phyloP scores from a whole-genome alignment of 2,888 invertebrate genomes.

The Pterostichus madidus region DNA sequence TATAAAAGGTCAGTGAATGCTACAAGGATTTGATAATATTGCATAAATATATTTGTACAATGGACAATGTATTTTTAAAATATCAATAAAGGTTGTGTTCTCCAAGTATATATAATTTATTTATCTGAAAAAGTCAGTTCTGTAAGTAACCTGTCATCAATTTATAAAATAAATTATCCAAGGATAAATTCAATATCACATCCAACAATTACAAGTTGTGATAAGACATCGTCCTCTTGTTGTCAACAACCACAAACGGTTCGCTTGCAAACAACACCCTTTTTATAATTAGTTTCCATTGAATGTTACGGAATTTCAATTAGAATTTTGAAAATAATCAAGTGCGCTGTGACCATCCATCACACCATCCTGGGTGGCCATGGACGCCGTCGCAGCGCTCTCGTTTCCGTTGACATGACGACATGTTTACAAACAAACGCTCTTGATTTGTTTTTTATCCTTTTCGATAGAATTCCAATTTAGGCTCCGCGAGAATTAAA shows the following conservation, averaged over 20 bases:
- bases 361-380: slow-evolving; percentile 6
- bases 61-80: no score
- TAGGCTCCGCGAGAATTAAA: slow-evolving; percentile 24
- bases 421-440: slow-evolving; percentile 50
- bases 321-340: slow-evolving; percentile 56
- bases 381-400: neutral
- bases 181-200: no score
- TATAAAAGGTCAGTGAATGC: no score
- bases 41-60: no score
- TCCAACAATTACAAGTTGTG: no score
- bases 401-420: neutral
- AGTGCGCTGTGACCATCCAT: slow-evolving; percentile 26
- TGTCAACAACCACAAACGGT: neutral
- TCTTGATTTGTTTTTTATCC: slow-evolving; percentile 49
- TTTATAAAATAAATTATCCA: no score
- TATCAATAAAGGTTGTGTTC: no score
- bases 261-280: slow-evolving; percentile 13
- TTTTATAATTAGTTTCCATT: slow-evolving; percentile 49
- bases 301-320: slow-evolving; percentile 55
- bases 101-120: no score
- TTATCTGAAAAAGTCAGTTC: no score
- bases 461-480: slow-evolving; percentile 43
- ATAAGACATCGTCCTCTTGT: no score
- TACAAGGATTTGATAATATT: no score
- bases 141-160: no score